Percentiles rank a stretch among this genome's conserved stretches.
These are phyloP conservation scores for Sialia sialis DNA, from an alignment of 2,113 vertebrate species.

Conservation along the genomic window DNA sequence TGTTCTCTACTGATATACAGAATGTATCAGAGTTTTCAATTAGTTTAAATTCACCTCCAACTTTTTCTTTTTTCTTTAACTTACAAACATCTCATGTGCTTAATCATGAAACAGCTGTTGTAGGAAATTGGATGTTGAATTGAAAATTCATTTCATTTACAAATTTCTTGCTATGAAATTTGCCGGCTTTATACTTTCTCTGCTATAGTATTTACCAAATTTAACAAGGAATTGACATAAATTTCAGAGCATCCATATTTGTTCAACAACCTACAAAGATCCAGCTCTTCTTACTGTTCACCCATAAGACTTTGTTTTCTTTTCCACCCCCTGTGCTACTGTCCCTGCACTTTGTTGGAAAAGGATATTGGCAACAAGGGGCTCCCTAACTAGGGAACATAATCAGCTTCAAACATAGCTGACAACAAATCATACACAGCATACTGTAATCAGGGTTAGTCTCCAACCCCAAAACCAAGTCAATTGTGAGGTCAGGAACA, in stretches of 20 bases:
- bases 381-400: not conserved
- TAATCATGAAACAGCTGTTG: not conserved
- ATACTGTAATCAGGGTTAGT: not conserved
- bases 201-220: not conserved
- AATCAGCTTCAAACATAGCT: fast-evolving
- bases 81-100: not conserved
- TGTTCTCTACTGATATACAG: not conserved
- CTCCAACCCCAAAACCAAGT: not conserved
- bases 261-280: not conserved
- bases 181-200: not conserved
- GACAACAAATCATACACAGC: not conserved
- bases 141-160: not conserved
- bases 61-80: not conserved
- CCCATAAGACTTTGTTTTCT: not conserved
- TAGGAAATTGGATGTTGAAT: not conserved
- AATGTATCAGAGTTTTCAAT: not conserved
- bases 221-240: not conserved
- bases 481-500: not conserved
- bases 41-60: not conserved
- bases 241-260: not conserved
- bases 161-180: not conserved
- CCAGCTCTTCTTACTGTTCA: not conserved
- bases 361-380: not conserved
- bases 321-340: not conserved
- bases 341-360: not conserved